Evolutionary conservation across 2,113 vertebrate genomes (phyloP), one percentile per base, ranked within the genome.

Genomic region (Phodopus roborovskii): DNA sequence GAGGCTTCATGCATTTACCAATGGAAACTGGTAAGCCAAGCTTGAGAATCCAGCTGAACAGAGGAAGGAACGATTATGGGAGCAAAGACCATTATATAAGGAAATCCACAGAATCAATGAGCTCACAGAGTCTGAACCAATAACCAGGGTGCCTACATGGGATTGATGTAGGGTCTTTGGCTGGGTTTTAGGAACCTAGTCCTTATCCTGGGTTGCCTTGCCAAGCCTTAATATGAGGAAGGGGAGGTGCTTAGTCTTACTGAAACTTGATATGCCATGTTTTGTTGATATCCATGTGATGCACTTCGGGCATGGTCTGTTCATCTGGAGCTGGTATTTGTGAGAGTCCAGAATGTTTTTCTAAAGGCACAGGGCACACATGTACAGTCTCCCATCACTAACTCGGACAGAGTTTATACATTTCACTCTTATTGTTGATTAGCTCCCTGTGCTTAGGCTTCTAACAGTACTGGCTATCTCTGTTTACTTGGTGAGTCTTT

Each of bases 351-450:
- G 81, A 86, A 56, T 94, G 88, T 88, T 82, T 95, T 96, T 94
- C 78, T 64, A 73, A 89, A 91, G 91, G 85, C 92, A 94, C 96
- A 94, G 3, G 45, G 6, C 45, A n/a, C 19, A 77, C 26, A 77
- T 30, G 45, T 17, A 30, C n/a, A 89, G 45, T 95, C 83, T 90
- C 36, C 26, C 81, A 78, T 93, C 75, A 64, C n/a, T 90, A 74
- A 95, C 79, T 78, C 87, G 50, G 60, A 4, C 58, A n/a, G 70
- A 87, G 50, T 88, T 83, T 5, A 30, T 75, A n/a, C 50, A 42
- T 94, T 91, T 95, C 64, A 58, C 91, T 92, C 96, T 88, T 95
- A 95, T 94, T 92, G 42, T 71, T 83, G 88, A 92, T 90, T 50
- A 71, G 94, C 56, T 90, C 45, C 7, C 58, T 92, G 5, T 78